Conservation (phyloP, 1,140 invertebrate species). For the Bombus confusus region DNA sequence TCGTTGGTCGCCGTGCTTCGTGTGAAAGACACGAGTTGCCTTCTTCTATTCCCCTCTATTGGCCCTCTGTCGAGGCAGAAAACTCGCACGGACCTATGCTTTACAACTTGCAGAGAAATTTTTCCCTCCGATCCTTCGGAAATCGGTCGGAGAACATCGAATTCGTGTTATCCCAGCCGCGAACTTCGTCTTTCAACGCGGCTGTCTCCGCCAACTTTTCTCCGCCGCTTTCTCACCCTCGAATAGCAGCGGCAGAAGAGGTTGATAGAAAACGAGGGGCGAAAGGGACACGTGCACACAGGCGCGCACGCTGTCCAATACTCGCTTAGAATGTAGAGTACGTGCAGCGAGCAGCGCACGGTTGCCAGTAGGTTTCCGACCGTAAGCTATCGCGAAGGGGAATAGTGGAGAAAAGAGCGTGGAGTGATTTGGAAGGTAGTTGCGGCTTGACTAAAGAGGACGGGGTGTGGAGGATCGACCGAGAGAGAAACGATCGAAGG, state of each 20-base stretch:
- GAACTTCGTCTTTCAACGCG: slow-evolving; percentile 40
- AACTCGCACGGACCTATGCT: background rate
- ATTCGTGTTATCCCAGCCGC: slow-evolving; percentile 46
- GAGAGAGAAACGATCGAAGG: background rate
- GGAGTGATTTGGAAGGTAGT: slow-evolving; percentile 62
- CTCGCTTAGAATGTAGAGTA: background rate
- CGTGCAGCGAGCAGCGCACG: slow-evolving; percentile 8
- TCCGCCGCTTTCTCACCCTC: slow-evolving; percentile 13
- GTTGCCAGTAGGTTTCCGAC: slow-evolving; percentile 41
- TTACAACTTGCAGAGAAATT: background rate
- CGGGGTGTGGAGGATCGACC: background rate
- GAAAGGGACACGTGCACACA: background rate
- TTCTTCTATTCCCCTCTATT: background rate
- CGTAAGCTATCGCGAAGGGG: slow-evolving; percentile 32
- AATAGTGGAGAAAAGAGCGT: slow-evolving; percentile 31
- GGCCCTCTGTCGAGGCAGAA: slow-evolving; percentile 12
- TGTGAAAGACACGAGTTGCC: background rate
- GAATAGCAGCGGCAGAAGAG: background rate
- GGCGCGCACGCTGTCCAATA: background rate
- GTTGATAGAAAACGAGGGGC: no score
- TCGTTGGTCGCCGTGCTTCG: no score
- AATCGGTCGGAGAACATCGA: slow-evolving; percentile 35
- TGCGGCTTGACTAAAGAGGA: slow-evolving; percentile 4
- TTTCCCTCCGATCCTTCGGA: background rate
- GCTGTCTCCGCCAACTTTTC: slow-evolving; percentile 5